Percentiles rank a stretch among this genome's conserved stretches.
Evolutionary conservation across 2,888 invertebrate genomes (phyloP).

Genomic region (Dusona sp.): DNA sequence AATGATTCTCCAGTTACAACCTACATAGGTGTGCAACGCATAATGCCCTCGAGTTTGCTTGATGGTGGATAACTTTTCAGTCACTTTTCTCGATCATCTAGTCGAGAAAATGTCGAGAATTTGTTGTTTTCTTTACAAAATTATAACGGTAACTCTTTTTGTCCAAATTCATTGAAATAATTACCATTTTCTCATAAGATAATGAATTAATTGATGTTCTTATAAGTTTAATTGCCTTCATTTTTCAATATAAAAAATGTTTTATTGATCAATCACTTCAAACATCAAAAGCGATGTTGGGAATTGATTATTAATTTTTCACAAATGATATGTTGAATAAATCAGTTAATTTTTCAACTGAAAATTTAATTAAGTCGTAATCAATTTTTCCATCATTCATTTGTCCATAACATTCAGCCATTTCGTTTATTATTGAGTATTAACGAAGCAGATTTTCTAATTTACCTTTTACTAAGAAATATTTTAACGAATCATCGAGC

Average conservation of each 20-base stretch:
- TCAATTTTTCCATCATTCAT: no score
- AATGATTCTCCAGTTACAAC: slow-evolving; percentile 14
- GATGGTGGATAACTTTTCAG: neutral
- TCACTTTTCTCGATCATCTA: neutral
- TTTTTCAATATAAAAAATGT: neutral
- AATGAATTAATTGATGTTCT: neutral
- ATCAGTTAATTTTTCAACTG: no score
- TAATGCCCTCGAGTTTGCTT: slow-evolving; percentile 1
- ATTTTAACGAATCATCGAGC: no score
- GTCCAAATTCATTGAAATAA: neutral
- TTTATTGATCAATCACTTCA: neutral
- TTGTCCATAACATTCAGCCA: no score
- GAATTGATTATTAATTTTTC: no score
- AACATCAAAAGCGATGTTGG: neutral
- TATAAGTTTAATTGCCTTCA: neutral
- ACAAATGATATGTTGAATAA: no score
- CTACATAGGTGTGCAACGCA: neutral
- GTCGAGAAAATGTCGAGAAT: neutral
- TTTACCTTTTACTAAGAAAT: no score
- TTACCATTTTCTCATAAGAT: neutral
- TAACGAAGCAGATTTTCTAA: no score
- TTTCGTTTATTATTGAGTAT: no score
- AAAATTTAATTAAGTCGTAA: no score
- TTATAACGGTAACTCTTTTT: neutral
- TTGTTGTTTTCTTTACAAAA: neutral